Conservation (phyloP, 2,113 vertebrate species). For the Corydoras sp. region DNA sequence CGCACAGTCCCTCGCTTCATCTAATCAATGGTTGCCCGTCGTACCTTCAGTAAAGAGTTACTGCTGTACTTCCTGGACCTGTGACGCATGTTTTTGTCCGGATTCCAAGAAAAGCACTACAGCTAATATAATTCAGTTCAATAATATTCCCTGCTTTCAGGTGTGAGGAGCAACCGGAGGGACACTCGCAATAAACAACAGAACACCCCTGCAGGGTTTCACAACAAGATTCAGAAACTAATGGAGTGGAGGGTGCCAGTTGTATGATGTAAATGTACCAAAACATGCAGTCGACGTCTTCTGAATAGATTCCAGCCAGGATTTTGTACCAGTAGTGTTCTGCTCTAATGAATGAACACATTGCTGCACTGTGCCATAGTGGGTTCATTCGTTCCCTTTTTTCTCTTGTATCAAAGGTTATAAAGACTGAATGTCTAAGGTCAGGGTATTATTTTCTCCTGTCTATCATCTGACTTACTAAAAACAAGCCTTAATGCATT, state of each 20-base stretch:
- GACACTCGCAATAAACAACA: neutral
- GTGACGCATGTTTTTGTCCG: conserved; percentile 23
- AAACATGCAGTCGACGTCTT: too few species aligned
- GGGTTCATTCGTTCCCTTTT: conserved; percentile 3
- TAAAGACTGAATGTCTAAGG: conserved; percentile 6
- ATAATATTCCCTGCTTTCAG: conserved; percentile 21
- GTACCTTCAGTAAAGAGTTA: conserved; percentile 38
- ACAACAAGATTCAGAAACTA: neutral
- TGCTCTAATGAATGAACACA: too few species aligned
- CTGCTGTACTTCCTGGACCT: conserved; percentile 28
- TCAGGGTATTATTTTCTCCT: conserved; percentile 22
- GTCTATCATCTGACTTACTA: neutral
- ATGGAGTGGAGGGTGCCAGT: too few species aligned
- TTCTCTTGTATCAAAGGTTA: too few species aligned
- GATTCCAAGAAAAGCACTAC: conserved; percentile 32
- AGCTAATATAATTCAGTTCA: conserved; percentile 13
- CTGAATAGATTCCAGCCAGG: too few species aligned
- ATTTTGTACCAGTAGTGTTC: too few species aligned
- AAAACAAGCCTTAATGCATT: conserved; percentile 27
- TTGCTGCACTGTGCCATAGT: neutral
- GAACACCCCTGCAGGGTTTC: neutral
- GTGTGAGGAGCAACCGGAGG: conserved; percentile 1
- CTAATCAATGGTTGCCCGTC: conserved; percentile 41
- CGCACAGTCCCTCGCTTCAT: conserved; percentile 40
- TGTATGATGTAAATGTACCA: too few species aligned